Evolutionary conservation across 2,888 invertebrate genomes (phyloP).

Genomic region (Operophtera brumata): DNA sequence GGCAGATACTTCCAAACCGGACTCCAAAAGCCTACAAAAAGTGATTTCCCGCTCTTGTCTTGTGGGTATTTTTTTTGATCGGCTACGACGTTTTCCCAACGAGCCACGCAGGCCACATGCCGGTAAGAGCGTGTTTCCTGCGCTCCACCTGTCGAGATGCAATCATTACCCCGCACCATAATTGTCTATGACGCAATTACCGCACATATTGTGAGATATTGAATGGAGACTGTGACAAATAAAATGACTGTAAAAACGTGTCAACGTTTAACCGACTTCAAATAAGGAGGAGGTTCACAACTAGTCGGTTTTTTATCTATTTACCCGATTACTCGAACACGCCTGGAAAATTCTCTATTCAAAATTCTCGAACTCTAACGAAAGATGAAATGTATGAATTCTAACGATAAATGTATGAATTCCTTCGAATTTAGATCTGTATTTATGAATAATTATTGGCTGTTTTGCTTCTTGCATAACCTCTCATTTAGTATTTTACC

Average conservation of each 20-base stretch:
- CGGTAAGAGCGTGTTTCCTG: slow-evolving; percentile 26
- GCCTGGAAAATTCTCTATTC: no score
- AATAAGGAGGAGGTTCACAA: no score
- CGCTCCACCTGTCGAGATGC: slow-evolving; percentile 21
- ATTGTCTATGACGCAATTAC: slow-evolving; percentile 25
- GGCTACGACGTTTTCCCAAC: slow-evolving; percentile 23
- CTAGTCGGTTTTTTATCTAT: no score
- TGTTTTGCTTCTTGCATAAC: no score
- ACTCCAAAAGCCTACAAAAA: slow-evolving; percentile 23
- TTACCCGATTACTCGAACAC: no score
- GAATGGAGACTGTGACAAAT: slow-evolving; percentile 19
- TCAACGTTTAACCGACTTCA: background rate
- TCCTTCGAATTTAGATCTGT: no score
- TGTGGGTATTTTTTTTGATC: slow-evolving; percentile 20
- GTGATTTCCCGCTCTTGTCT: slow-evolving; percentile 18
- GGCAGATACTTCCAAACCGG: slow-evolving; percentile 6
- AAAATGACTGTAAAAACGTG: slow-evolving; percentile 17
- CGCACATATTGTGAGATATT: slow-evolving; percentile 24
- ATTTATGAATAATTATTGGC: no score
- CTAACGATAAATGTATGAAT: no score
- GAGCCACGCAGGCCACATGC: slow-evolving; percentile 12
- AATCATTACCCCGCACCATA: slow-evolving; percentile 20
- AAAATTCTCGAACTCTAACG: no score
- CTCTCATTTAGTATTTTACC: no score
- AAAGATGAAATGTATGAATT: no score